These are phyloP conservation scores for Oceanites oceanicus DNA, from an alignment of 2,113 vertebrate species.

Conservation along the genomic window DNA sequence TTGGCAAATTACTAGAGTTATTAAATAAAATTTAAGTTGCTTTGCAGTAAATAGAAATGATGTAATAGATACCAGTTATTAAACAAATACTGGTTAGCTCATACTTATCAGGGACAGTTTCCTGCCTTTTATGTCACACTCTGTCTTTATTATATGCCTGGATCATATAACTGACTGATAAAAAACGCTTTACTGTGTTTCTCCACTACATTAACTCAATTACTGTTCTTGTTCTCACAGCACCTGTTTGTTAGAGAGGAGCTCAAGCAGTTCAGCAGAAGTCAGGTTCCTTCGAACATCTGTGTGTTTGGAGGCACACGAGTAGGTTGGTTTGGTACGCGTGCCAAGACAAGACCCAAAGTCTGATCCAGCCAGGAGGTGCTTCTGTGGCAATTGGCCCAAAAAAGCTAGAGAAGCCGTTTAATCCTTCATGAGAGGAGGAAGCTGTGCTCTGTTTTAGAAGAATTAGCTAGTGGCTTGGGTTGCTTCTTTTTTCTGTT, in stretches of 20 bases:
- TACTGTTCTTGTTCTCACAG: constrained; percentile 57
- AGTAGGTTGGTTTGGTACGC: background rate
- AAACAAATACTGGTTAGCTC: constrained; percentile 24
- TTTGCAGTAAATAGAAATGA: constrained; percentile 33
- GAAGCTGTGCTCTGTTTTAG: background rate
- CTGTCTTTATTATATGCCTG: constrained; percentile 61
- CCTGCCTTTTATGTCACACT: constrained; percentile 50
- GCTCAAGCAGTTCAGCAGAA: constrained; percentile 45
- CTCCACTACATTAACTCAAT: constrained; percentile 72
- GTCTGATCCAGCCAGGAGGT: constrained; percentile 33
- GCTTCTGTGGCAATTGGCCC: constrained; percentile 27
- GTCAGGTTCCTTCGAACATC: constrained; percentile 54
- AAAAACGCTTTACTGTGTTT: constrained; percentile 70
- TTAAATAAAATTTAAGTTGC: constrained; percentile 61
- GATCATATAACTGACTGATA: constrained; percentile 61
- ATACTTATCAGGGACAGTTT: constrained; percentile 41
- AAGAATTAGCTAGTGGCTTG: background rate
- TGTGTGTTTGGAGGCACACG: constrained; percentile 26
- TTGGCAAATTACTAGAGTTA: constrained; percentile 55
- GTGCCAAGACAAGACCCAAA: constrained; percentile 30
- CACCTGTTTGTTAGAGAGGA: constrained; percentile 69
- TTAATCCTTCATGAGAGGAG: background rate
- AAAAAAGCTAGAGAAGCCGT: background rate
- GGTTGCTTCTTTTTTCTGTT: background rate
- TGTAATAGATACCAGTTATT: constrained; percentile 12